Evolutionary conservation across 2,113 vertebrate genomes (phyloP), one percentile per base, ranked within the genome.

Genomic region (Sylvia atricapilla): DNA sequence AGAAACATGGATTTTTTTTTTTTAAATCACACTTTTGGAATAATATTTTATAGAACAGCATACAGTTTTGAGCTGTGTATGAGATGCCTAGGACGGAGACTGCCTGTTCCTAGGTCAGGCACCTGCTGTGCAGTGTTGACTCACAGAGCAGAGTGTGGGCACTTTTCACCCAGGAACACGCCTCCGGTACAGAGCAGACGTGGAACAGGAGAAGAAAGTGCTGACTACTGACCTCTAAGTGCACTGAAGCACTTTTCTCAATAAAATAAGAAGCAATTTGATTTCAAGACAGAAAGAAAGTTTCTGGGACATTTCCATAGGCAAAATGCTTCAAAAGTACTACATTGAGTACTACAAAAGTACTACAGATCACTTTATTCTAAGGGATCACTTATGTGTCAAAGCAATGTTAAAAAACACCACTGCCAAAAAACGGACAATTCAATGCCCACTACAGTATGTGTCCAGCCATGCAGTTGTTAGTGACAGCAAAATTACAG

Each of bases 91-190:
- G 23, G 19, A 33, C 1, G 3, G 13, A 91, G 19, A 62, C 17
- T 81, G 46, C 25, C 69, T n/a, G 15, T 25, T 70, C 4, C 31
- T 43, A 31, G 43, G 31, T 41, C 66, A 73, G 39, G 10, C 6
- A 10, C 30, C 33, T 35, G n/a, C 49, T 44, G 22, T 0, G 1
- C 8, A 35, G 46, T 0, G 0, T 21, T 64, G 68, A 15, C 21
- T 75, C 18, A 8, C 7, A 7, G n/a, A 24, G 59, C 35, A 49
- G 35, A 39, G 20, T 1, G 9, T 33, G 30, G 50, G 21, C 39
- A 41, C 10, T 43, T 14, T 37, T 63, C 60, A 60, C 17, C 53
- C 74, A 39, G 47, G 81, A 79, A 55, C 1, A 4, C 0, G 0
- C 16, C 58, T 68, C 15, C 18, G 6, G 8, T 10, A 15, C 23